Conservation (phyloP, 1,140 invertebrate species). For the Drosophila bifasciata region DNA sequence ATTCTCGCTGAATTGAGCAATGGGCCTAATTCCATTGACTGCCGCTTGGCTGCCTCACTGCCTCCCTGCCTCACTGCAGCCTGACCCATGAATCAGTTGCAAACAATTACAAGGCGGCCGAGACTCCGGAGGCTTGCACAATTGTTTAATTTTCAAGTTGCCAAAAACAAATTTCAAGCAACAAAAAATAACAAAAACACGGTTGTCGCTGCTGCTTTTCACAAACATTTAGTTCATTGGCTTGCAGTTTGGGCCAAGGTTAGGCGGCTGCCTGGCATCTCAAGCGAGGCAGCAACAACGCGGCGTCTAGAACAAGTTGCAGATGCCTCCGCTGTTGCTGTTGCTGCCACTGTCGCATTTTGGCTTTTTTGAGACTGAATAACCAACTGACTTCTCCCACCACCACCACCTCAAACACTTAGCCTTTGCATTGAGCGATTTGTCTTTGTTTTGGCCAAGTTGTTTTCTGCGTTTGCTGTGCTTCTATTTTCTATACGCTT, state of each 20-base stretch:
- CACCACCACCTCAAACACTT: neutral
- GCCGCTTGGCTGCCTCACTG: neutral
- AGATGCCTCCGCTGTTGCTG: slow-evolving; percentile 5
- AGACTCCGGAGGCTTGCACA: slow-evolving; percentile 56
- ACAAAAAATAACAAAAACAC: too few relatives aligned
- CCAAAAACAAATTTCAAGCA: slow-evolving; percentile 54
- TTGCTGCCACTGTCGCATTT: slow-evolving; percentile 33
- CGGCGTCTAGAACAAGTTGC: slow-evolving; percentile 11
- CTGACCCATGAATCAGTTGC: slow-evolving; percentile 59
- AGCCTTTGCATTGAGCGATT: slow-evolving; percentile 6
- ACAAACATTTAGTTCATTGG: slow-evolving; percentile 82
- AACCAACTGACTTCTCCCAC: too few relatives aligned
- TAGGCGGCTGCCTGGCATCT: slow-evolving; percentile 67
- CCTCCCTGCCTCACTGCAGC: neutral
- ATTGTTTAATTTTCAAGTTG: slow-evolving; percentile 81
- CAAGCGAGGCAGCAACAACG: slow-evolving; percentile 58
- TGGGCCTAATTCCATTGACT: slow-evolving; percentile 29
- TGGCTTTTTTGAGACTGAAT: slow-evolving; percentile 13
- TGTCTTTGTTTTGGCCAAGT: slow-evolving; percentile 34
- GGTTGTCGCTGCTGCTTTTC: slow-evolving; percentile 58
- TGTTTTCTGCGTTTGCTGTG: slow-evolving; percentile 18
- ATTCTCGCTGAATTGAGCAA: slow-evolving; percentile 42
- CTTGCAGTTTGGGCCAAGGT: slow-evolving; percentile 75
- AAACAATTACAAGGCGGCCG: slow-evolving; percentile 64
- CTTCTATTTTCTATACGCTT: slow-evolving; percentile 28